phyloP scores from a whole-genome alignment of 2,797 vertebrate genomes.

The Micrastur ruficollis region DNA sequence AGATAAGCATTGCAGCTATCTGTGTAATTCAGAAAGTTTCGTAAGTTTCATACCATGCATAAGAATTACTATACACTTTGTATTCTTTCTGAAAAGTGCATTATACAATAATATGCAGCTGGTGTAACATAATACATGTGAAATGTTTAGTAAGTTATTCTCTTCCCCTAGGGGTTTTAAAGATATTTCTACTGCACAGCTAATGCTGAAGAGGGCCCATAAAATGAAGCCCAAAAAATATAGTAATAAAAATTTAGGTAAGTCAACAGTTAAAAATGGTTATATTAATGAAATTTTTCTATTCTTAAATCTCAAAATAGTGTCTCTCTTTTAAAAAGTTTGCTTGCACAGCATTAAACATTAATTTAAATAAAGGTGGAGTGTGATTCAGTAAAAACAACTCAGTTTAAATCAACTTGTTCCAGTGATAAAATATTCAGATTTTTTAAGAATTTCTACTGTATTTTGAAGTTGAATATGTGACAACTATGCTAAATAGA shows the following conservation, averaged over 20 bases:
- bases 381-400: not conserved
- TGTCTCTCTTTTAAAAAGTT: not conserved
- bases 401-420: not conserved
- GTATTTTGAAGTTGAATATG: not conserved
- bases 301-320: not conserved
- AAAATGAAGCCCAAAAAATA: constrained; percentile 87
- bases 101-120: not conserved
- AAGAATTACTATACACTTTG: not conserved
- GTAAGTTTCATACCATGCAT: not conserved
- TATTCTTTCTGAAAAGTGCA: not conserved
- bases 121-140: not conserved
- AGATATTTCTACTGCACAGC: constrained; percentile 82
- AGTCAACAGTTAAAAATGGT: constrained; percentile 38
- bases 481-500: not conserved
- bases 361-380: not conserved
- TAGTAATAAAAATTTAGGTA: constrained; percentile 77
- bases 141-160: constrained; percentile 21
- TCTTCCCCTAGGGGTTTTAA: constrained; percentile 86
- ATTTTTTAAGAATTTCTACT: not conserved
- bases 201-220: constrained; percentile 90
- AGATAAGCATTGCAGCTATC: not conserved
- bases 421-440: not conserved
- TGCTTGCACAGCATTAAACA: not conserved
- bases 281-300: not conserved
- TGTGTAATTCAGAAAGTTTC: not conserved